Conservation (phyloP, 2,888 invertebrate genomes). For the Harmothoe impar region DNA sequence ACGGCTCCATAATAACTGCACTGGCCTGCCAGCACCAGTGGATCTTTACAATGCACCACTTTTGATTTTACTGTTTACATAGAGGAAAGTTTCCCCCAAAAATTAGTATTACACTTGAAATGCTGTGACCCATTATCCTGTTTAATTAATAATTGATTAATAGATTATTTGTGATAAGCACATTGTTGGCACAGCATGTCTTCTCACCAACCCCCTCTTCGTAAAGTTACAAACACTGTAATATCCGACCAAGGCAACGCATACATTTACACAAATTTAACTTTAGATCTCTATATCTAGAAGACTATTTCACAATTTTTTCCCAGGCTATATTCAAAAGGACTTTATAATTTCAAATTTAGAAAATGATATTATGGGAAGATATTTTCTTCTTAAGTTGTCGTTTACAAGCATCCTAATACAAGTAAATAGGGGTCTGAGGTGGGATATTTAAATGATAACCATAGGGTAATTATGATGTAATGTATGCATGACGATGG, state of each 20-base stretch:
- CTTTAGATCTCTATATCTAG: no score
- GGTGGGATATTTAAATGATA: no score
- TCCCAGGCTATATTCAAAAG: no score
- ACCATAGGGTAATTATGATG: background rate
- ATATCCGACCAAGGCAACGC: no score
- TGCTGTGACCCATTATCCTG: background rate
- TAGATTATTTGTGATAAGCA: background rate
- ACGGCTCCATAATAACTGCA: background rate
- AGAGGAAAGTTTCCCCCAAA: background rate
- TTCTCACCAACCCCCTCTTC: background rate
- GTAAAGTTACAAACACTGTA: no score
- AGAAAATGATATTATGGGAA: no score
- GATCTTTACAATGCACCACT: background rate
- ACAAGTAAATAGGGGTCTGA: no score
- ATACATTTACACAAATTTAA: no score
- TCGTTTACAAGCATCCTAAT: no score
- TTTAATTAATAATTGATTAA: background rate
- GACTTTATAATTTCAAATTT: no score
- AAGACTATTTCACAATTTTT: no score
- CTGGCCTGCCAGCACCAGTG: constrained; percentile 23
- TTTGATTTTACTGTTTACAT: background rate
- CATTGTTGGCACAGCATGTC: background rate
- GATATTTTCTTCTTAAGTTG: no score
- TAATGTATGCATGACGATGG: constrained; percentile 14
- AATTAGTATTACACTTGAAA: background rate